These are phyloP conservation scores for Chymomyza fuscimana DNA, from an alignment of 2,888 invertebrate species.

Conservation along the genomic window DNA sequence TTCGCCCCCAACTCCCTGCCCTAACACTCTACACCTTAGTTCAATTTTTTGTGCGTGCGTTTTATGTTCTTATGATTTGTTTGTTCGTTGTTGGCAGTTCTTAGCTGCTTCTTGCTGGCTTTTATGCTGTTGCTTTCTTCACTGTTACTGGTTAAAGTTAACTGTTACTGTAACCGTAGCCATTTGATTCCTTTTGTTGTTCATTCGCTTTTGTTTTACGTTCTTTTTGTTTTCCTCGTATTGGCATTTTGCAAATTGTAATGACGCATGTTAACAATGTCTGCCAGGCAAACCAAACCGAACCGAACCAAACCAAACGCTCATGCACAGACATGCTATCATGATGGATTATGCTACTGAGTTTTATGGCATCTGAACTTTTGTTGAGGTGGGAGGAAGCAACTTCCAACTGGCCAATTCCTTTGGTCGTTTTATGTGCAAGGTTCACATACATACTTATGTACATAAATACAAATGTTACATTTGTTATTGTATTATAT, in stretches of 20 bases:
- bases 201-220: neutral
- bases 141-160: neutral
- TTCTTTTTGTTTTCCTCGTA: constrained; percentile 11
- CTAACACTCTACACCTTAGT: neutral
- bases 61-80: constrained; percentile 70
- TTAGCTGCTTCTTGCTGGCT: constrained; percentile 36
- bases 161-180: neutral
- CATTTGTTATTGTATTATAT: constrained; percentile 56
- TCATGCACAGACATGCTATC: constrained; percentile 24
- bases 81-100: constrained; percentile 52
- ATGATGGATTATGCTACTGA: constrained; percentile 64
- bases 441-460: neutral
- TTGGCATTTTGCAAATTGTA: constrained; percentile 71
- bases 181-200: neutral
- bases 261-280: constrained; percentile 77
- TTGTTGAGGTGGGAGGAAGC: constrained; percentile 1
- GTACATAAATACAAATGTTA: constrained; percentile 22
- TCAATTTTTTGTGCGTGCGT: constrained; percentile 41
- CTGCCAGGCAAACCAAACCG: constrained; percentile 24
- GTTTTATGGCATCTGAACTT: constrained; percentile 59
- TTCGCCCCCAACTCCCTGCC: neutral
- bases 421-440: neutral
- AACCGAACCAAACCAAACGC: constrained; percentile 6
- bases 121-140: constrained; percentile 26
- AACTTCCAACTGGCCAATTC: constrained; percentile 1